Evolutionary conservation across 2,888 invertebrate genomes (phyloP), one percentile per base, ranked within the genome.

Genomic region (Gastrophysa polygoni): DNA sequence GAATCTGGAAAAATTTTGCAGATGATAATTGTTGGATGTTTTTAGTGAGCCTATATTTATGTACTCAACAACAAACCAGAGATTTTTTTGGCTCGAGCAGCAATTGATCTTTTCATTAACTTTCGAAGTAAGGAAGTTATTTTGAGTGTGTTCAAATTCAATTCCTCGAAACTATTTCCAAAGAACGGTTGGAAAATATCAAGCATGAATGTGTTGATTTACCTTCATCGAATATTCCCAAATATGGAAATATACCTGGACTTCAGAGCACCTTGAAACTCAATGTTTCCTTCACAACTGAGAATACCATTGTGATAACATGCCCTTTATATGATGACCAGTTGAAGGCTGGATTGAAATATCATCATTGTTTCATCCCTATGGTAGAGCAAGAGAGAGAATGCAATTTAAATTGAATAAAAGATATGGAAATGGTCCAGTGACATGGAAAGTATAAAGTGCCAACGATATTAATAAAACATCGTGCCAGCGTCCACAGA

Each of bases 381-480:
- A 38, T 38, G 38, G 38, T 14, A 14, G 14, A 38, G 14, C 14
- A 38, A 2, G 38, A 38, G 51, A 58, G 47, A 46, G 34, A 51
- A 46, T 29, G 29, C 58, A 58, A 58, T 58, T 58, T 58, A 44
- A 50, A 51, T 50, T 50, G 44, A 50, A 49, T 58, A 58, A 51
- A 50, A 50, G 43, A 46, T 43, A 21, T 58, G 51, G 51, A 48
- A 51, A 44, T 20, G 49, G 44, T 51, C 28, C 51, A 58, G 51
- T 51, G 10, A 11, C 4, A 2, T 38, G 38, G n/a, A 14, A 38
- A 38, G 14, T 38, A 38, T 38, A 11, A n/a, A 38, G 14, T 14
- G 38, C 38, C 14, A 38, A 38, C n/a, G 24, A 24, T 24, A 24
- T 24, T 24, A 24, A 24, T 24, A 24, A 24, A 24, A 24, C 24